Base-by-base conservation (phyloP, 2,888 invertebrate species). In the Parnassius smintheus region DNA sequence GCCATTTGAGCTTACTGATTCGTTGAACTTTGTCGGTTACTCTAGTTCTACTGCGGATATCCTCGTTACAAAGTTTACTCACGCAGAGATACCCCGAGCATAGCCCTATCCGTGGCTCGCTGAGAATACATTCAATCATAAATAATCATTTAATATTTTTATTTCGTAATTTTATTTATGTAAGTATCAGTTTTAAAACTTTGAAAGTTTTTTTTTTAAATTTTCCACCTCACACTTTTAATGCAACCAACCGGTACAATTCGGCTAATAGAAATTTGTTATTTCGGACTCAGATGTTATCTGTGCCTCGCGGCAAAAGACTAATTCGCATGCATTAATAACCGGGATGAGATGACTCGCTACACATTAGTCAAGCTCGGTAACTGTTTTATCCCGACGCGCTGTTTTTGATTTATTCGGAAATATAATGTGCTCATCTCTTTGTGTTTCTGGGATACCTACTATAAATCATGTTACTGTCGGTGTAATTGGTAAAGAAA, bases 281-380 rank as follows among this genome's bases (percentile, higher is more conserved):
- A 54, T 60, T 60, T 42, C 54, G 54, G 54, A 53, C 59, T 48
- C 53, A 46, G 59, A 59, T 59, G 54, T 18, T 53, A 54, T 54
- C 54, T 54, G 53, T 41, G 54, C 41, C 11, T 46, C 42, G 54
- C 53, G 18, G 11, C 44, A 44, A 44, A 44, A 54, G 59, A 60
- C 48, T 60, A 60, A 60, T 60, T 54, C 48, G 59, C 59, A 54
- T 60, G 54, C 59, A 60, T 60, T 53, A 60, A 60, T 60, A 60
- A 60, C 59, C 54, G 59, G 54, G 41, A 46, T 18, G 59, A 60
- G 59, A 60, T 48, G 13, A 42, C 54, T 53, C 45, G 13, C 3
- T 46, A 53, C 42, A 60, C 46, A 54, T 60, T 60, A 60, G 41
- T 60, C 59, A 48, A 41, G 48, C 54, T 48, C 41, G 54, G 12